These are phyloP conservation scores for Napeogenes sylphis DNA, from an alignment of 2,888 invertebrate genomes.

Conservation along the genomic window DNA sequence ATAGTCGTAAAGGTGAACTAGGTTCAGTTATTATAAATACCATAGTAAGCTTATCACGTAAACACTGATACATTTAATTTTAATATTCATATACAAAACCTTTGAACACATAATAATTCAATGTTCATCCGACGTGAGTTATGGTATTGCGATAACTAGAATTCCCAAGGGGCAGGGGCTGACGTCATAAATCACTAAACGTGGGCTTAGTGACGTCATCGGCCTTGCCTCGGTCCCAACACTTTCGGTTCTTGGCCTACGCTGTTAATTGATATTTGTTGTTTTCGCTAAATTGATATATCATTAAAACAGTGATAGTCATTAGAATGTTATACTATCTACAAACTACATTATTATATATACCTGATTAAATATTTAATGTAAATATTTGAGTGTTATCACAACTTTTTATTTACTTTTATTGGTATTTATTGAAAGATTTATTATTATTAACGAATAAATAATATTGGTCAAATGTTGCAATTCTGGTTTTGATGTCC, in stretches of 20 bases:
- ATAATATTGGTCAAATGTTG: neutral
- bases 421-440: neutral
- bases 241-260: constrained; percentile 25
- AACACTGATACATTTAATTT: too few relatives aligned
- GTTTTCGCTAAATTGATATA: neutral
- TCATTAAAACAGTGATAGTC: neutral
- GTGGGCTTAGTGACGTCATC: constrained; percentile 19
- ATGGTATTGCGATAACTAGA: neutral
- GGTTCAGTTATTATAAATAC: too few relatives aligned
- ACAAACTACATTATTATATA: neutral
- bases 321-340: neutral
- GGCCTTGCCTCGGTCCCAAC: constrained; percentile 21
- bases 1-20: too few relatives aligned
- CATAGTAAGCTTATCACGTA: neutral
- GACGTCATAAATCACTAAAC: constrained; percentile 10
- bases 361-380: too few relatives aligned
- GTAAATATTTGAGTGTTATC: too few relatives aligned
- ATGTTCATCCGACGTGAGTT: neutral
- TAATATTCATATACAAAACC: neutral
- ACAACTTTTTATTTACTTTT: too few relatives aligned
- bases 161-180: constrained; percentile 1
- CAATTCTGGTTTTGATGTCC: neutral
- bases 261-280: constrained; percentile 14
- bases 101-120: neutral
- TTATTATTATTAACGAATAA: neutral